A percentile compares a stretch with the other conserved stretches of the same genome.
These are phyloP conservation scores for Hemistola chrysoprasaria DNA, from an alignment of 2,888 invertebrate species.

Conservation along the genomic window DNA sequence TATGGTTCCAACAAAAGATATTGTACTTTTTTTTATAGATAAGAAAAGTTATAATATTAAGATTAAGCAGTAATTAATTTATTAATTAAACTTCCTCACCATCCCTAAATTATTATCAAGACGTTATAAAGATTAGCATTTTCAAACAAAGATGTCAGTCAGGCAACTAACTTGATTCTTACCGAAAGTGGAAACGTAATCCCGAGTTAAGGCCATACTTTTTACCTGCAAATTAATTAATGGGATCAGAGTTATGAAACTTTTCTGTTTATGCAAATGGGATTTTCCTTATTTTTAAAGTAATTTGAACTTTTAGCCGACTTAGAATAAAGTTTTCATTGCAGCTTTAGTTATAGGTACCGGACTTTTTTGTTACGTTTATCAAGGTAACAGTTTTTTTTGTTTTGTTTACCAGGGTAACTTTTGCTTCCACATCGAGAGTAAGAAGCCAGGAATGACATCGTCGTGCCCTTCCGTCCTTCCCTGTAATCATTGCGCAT, in stretches of 20 bases:
- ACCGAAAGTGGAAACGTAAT: constrained; percentile 47
- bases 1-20: too few relatives aligned
- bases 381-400: constrained; percentile 22
- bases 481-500: constrained; percentile 41
- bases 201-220: constrained; percentile 52
- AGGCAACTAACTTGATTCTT: too few relatives aligned
- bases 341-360: constrained; percentile 8
- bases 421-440: constrained; percentile 61
- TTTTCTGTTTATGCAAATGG: constrained; percentile 69
- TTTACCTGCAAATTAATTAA: constrained; percentile 72
- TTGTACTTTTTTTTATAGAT: too few relatives aligned
- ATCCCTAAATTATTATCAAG: too few relatives aligned
- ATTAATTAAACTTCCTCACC: too few relatives aligned
- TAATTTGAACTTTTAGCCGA: constrained; percentile 21
- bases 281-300: constrained; percentile 38
- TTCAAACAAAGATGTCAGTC: too few relatives aligned
- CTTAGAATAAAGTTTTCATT: constrained; percentile 4
- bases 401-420: constrained; percentile 54
- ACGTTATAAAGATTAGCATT: too few relatives aligned
- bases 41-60: too few relatives aligned
- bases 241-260: constrained; percentile 53
- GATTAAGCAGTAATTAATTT: too few relatives aligned
- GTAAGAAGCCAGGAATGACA: constrained; percentile 34
- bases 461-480: too few relatives aligned
- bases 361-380: too few relatives aligned